Percentiles rank a stretch among this genome's conserved stretches.
Evolutionary conservation across 2,113 vertebrate species (phyloP).

Genomic region (Mirza zaza): DNA sequence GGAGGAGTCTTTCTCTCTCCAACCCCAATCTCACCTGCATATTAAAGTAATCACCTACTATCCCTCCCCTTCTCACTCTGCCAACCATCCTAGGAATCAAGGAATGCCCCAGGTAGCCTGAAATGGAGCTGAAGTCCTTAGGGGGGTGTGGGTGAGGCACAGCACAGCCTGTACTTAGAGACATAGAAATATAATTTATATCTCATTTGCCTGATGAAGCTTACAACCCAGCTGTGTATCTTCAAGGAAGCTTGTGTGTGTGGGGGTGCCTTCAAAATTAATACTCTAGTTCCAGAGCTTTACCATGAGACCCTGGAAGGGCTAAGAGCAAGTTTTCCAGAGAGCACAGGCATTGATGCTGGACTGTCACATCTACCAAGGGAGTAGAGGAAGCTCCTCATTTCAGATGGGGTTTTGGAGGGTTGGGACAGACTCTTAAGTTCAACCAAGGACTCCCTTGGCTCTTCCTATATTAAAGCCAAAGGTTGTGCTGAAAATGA

Average conservation of each 20-base stretch:
- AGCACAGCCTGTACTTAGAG: background rate
- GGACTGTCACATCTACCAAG: background rate
- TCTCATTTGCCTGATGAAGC: background rate
- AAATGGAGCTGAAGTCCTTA: background rate
- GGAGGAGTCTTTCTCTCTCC: background rate
- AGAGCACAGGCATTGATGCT: background rate
- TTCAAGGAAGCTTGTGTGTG: conserved; percentile 7
- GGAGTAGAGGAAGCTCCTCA: background rate
- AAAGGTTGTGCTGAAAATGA: conserved; percentile 60
- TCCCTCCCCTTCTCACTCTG: background rate
- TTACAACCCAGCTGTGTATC: background rate
- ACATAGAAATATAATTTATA: background rate
- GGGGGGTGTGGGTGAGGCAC: background rate
- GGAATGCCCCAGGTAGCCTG: background rate
- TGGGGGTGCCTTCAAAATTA: conserved; percentile 1
- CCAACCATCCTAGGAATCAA: background rate
- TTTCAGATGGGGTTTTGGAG: background rate
- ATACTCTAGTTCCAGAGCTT: background rate
- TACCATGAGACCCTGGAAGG: background rate
- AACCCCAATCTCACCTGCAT: background rate
- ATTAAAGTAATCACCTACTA: background rate
- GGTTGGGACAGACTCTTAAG: background rate
- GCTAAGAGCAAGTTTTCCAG: background rate
- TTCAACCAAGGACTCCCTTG: conserved; percentile 11
- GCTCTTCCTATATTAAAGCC: conserved; percentile 52